These are phyloP conservation scores for Lepidotrigona ventralis DNA, from an alignment of 1,140 invertebrate genomes.

Conservation along the genomic window DNA sequence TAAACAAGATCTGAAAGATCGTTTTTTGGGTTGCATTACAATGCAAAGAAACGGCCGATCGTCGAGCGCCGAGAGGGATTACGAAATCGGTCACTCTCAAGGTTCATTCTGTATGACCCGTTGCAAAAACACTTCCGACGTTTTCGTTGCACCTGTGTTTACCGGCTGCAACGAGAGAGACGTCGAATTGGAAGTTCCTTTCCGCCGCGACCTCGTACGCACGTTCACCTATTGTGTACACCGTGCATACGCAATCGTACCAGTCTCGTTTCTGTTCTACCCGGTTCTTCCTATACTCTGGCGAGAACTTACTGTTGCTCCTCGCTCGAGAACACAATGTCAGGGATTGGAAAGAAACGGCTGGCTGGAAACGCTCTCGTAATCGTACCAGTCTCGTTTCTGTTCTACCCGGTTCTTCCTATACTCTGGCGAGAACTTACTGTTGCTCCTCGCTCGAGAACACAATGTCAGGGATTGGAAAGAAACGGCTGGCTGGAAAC, in stretches of 20 bases:
- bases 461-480: constrained; percentile 60
- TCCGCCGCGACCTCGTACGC: constrained; percentile 62
- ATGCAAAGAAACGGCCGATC: not conserved
- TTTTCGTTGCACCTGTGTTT: constrained; percentile 60
- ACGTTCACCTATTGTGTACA: constrained; percentile 59
- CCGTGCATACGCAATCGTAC: constrained; percentile 49
- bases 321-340: constrained; percentile 53
- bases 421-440: not conserved
- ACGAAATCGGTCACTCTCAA: constrained; percentile 61
- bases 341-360: constrained; percentile 42
- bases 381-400: constrained; percentile 44
- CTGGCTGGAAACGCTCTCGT: not conserved
- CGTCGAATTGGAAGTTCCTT: constrained; percentile 62
- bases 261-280: constrained; percentile 35
- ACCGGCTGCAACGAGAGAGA: constrained; percentile 52
- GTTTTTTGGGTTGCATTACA: not conserved
- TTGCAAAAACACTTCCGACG: constrained; percentile 53
- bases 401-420: constrained; percentile 37
- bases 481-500: not conserved
- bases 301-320: constrained; percentile 1
- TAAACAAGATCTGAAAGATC: not conserved
- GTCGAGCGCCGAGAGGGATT: constrained; percentile 18
- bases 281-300: constrained; percentile 31
- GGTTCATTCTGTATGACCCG: constrained; percentile 49
- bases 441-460: constrained; percentile 10